Evolutionary conservation across 2,888 invertebrate species (phyloP), one percentile per base, ranked within the genome.

Genomic region (Orthosia gracilis): DNA sequence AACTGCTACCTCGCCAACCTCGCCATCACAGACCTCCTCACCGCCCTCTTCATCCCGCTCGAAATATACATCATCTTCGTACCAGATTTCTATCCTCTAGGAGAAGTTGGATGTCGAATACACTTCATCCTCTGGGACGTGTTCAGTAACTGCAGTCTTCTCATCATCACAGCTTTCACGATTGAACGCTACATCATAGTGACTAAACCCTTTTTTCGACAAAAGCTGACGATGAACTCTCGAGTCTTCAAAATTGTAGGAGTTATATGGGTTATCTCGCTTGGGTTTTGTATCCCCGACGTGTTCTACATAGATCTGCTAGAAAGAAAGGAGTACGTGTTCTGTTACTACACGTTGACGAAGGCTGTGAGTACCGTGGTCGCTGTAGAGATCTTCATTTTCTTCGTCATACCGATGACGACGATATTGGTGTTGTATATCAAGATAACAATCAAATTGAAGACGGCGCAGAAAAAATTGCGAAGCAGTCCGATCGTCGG

Each of bases 121-220:
- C 97, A 97, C 87, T 98, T 98, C 71, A 97, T 98, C 66, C 97
- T 98, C 0, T 98, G 98, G 71, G 98, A 99, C 92, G 98, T 98
- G n/a, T 97, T 98, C 0, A 97, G 98, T 74, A 98, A 98, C 91
- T 98, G 98, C 15, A 98, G 98, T 9, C 98, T 99, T 0, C 95
- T 98, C 45, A 98, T 98, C 3, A 99, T 99, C 81, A 98, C 98
- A 0, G 98, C 98, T 0, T 98, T 99, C 92, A 99, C 98, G 0
- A 97, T 98, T 17, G 99, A 99, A 92, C 97, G 99, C 54, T 99
- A 98, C 91, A 97, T 98, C 18, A 98, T 98, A 9, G 98, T 98
- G 66, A 98, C 98, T 73, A 98, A 98, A 93, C 99, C 99, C 0
- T 98, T 99, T 89, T 94, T 97, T 21, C 97, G 98, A 0, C 98